Conservation (phyloP, 2,888 invertebrate genomes). For the Electrophaes corylata region DNA sequence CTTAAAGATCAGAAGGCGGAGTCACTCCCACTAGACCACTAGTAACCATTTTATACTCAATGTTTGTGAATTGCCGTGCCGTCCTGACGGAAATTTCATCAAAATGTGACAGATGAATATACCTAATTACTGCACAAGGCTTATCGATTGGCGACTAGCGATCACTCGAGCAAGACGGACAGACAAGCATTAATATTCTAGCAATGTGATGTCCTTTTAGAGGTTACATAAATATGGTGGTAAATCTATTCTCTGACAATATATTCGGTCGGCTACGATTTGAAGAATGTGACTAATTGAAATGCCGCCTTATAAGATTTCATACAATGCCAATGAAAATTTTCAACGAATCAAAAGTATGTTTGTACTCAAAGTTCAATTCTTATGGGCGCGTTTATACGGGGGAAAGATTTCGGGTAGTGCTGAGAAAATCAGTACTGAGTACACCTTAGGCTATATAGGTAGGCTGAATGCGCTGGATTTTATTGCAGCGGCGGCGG, state of each 20-base stretch:
- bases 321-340: no score
- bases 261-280: constrained; percentile 1
- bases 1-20: no score
- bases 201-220: constrained; percentile 13
- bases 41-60: no score
- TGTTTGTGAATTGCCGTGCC: not conserved
- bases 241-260: not conserved
- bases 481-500: no score
- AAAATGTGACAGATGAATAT: constrained; percentile 16
- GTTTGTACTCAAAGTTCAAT: no score
- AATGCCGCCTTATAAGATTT: not conserved
- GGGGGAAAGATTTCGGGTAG: no score
- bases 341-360: no score
- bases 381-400: no score
- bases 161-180: constrained; percentile 12
- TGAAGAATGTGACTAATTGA: not conserved
- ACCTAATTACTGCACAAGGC: constrained; percentile 15
- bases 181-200: constrained; percentile 10
- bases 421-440: no score
- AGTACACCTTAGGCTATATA: no score
- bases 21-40: no score
- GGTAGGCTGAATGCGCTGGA: no score
- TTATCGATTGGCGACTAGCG: constrained; percentile 11
- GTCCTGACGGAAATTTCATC: constrained; percentile 18
- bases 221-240: not conserved